Conservation (phyloP, 2,113 vertebrate species). For the Tapirus terrestris region DNA sequence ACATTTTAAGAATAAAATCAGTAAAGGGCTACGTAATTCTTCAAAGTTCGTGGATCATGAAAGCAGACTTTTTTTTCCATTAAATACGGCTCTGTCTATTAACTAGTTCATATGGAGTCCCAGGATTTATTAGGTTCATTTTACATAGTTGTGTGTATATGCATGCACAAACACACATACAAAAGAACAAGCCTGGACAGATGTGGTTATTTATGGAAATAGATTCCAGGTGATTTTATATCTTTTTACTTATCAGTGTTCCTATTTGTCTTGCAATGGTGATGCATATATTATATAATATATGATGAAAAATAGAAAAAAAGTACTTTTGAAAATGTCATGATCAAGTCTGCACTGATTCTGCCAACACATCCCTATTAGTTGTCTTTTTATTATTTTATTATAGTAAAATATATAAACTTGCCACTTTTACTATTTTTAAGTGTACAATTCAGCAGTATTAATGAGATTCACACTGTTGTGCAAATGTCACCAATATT, state of each 20-base stretch:
- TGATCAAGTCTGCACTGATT: background rate
- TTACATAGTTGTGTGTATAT: background rate
- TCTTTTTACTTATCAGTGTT: background rate
- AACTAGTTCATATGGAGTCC: background rate
- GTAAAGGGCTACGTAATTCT: background rate
- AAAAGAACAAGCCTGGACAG: background rate
- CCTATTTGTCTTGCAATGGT: background rate
- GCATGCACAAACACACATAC: background rate
- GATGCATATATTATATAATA: background rate
- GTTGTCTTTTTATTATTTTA: background rate
- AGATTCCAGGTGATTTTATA: background rate
- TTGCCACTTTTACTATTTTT: background rate
- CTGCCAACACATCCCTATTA: background rate
- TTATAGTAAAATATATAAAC: background rate
- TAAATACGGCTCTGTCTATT: slow-evolving; percentile 3
- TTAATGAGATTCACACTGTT: background rate
- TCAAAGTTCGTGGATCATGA: background rate
- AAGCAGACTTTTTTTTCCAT: background rate
- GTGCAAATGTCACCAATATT: background rate
- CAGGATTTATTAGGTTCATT: background rate
- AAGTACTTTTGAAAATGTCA: background rate
- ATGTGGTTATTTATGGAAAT: background rate
- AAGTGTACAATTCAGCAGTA: background rate
- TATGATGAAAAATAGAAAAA: background rate
- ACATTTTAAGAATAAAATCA: background rate